phyloP scores from a whole-genome alignment of 1,140 invertebrate genomes.

The Galendromus occidentalis region DNA sequence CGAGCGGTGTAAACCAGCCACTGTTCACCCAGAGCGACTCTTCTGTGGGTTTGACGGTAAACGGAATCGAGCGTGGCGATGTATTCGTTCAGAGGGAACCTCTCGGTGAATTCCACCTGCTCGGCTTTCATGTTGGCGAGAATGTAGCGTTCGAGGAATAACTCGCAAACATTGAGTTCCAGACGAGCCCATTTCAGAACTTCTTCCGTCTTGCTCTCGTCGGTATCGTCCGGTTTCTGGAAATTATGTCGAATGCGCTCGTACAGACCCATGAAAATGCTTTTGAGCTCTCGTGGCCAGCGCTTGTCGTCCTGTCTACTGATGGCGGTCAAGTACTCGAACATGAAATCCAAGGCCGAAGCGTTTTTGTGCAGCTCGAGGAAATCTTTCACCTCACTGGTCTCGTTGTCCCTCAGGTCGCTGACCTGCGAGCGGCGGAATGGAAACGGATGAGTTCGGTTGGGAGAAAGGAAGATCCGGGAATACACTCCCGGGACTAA shows the following conservation, averaged over 20 bases:
- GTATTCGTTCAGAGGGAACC: neutral
- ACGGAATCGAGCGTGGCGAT: neutral
- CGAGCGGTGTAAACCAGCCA: neutral
- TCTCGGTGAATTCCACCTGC: neutral
- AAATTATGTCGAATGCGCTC: neutral
- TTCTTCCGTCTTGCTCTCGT: neutral
- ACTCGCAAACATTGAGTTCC: neutral
- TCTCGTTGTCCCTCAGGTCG: neutral
- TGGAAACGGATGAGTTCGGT: too few species aligned
- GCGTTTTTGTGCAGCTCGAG: neutral
- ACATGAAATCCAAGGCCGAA: neutral
- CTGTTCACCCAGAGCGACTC: neutral
- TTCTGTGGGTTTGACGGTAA: neutral
- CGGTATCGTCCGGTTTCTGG: neutral
- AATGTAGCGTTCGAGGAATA: slow-evolving; percentile 4
- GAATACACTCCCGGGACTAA: too few species aligned
- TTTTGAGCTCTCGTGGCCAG: neutral
- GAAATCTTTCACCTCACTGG: neutral
- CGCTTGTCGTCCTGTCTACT: neutral
- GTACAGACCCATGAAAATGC: neutral
- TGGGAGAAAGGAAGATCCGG: too few species aligned
- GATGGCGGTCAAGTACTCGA: neutral
- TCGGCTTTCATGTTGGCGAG: neutral
- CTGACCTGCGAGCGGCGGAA: neutral
- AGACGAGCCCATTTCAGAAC: neutral